Conservation (phyloP, 2,888 invertebrate species). For the Stenotaenia linearis region DNA sequence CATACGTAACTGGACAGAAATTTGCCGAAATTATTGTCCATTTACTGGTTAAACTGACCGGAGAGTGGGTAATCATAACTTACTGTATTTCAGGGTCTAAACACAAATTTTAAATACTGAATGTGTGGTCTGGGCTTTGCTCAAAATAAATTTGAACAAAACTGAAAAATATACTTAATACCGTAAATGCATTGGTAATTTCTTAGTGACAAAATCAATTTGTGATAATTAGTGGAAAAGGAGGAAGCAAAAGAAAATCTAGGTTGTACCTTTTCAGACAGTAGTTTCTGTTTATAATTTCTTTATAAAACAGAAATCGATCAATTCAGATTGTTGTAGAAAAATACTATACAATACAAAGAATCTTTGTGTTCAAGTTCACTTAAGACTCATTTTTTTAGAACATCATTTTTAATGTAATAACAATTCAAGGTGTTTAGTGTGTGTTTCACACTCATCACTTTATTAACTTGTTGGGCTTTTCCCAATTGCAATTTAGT, state of each 20-base stretch:
- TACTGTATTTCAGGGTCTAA: slow-evolving; percentile 1
- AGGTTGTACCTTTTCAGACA: not conserved
- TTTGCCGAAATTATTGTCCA: not conserved
- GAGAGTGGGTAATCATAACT: not conserved
- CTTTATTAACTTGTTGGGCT: not conserved
- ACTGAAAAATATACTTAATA: not conserved
- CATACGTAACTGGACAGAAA: not conserved
- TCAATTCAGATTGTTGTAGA: too few relatives aligned
- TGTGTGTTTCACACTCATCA: not conserved
- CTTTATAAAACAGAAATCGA: too few relatives aligned
- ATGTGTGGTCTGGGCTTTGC: slow-evolving; percentile 11
- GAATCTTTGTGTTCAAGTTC: too few relatives aligned
- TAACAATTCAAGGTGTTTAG: not conserved
- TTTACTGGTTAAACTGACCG: not conserved
- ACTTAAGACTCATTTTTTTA: not conserved
- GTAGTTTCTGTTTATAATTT: not conserved
- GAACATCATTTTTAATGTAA: not conserved
- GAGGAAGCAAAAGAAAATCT: not conserved
- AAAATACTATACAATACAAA: too few relatives aligned
- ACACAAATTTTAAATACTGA: slow-evolving; percentile 1
- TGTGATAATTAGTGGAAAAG: not conserved
- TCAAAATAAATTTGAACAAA: not conserved
- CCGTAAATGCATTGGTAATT: slow-evolving; percentile 7
- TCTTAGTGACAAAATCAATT: not conserved
- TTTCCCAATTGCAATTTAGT: slow-evolving; percentile 10